Evolutionary conservation across 1,140 invertebrate genomes (phyloP).

Genomic region (Leptestheria dahalacensis): DNA sequence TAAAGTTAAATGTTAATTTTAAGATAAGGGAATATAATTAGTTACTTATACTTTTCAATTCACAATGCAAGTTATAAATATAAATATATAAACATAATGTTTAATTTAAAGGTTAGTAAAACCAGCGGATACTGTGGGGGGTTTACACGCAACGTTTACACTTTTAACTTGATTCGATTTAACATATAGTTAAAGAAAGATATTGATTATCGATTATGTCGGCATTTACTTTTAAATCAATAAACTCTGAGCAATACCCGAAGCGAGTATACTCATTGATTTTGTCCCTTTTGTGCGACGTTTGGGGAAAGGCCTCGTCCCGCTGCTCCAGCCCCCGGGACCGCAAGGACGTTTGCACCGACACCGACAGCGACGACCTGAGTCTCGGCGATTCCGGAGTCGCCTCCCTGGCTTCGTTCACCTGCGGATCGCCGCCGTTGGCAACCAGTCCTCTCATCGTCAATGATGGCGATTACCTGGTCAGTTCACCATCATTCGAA

Average conservation of each 20-base stretch:
- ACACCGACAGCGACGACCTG: conserved; percentile 3
- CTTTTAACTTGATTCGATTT: too few species aligned
- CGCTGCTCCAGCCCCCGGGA: conserved; percentile 1
- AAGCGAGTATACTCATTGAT: not conserved
- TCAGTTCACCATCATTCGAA: not conserved
- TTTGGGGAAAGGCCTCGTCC: conserved; percentile 1
- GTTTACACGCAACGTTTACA: too few species aligned
- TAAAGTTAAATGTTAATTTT: too few species aligned
- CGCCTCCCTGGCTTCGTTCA: not conserved
- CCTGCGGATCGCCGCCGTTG: not conserved
- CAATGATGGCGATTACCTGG: not conserved
- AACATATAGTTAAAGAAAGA: too few species aligned
- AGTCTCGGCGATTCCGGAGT: conserved; percentile 1
- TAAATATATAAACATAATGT: too few species aligned
- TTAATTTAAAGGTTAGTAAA: too few species aligned
- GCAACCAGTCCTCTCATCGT: not conserved
- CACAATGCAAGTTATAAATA: too few species aligned
- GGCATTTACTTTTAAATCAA: not conserved
- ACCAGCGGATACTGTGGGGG: too few species aligned
- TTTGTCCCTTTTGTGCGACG: not conserved
- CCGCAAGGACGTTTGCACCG: conserved; percentile 9
- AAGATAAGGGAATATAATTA: too few species aligned
- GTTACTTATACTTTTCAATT: not conserved
- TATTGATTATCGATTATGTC: not conserved
- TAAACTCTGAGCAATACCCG: not conserved